phyloP scores from a whole-genome alignment of 2,888 invertebrate species.

The Xylota segnis region DNA sequence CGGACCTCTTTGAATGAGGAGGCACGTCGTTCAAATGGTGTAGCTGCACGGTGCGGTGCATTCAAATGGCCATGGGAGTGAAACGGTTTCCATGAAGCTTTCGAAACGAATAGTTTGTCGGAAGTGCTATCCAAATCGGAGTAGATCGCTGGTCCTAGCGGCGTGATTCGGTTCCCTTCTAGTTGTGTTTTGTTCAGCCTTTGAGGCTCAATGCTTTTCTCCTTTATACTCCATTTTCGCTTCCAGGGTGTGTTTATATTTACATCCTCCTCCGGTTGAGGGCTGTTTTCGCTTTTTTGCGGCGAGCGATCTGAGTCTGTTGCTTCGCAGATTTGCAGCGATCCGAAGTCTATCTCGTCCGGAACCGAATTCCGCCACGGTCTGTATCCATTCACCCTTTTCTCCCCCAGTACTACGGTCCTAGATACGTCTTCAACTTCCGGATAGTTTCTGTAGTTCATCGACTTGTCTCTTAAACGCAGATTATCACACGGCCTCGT shows the following conservation, averaged over 20 bases:
- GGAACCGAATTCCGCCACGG: slow-evolving; percentile 52
- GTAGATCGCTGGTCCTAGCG: neutral
- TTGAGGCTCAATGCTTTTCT: slow-evolving; percentile 47
- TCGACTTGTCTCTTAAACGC: neutral
- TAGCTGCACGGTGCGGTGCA: slow-evolving; percentile 78
- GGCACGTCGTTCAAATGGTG: slow-evolving; percentile 78
- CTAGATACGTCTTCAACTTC: slow-evolving; percentile 3
- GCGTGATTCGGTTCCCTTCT: neutral
- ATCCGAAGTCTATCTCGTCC: slow-evolving; percentile 59
- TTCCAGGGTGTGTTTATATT: slow-evolving; percentile 52
- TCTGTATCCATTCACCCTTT: neutral
- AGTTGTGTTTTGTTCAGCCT: neutral
- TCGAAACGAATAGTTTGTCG: slow-evolving; percentile 47
- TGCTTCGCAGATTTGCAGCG: slow-evolving; percentile 62
- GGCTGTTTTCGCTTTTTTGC: slow-evolving; percentile 10
- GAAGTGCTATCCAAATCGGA: slow-evolving; percentile 9
- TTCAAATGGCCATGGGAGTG: slow-evolving; percentile 79
- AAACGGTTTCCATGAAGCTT: slow-evolving; percentile 55
- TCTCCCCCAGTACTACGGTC: neutral
- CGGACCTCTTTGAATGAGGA: slow-evolving; percentile 81
- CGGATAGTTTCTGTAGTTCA: slow-evolving; percentile 14
- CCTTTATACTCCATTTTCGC: slow-evolving; percentile 50
- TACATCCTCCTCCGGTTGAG: slow-evolving; percentile 39
- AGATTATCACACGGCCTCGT: slow-evolving; percentile 12
- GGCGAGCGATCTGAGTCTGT: slow-evolving; percentile 51